Evolutionary conservation across 2,888 invertebrate genomes (phyloP).

Genomic region (Rhingia campestris): DNA sequence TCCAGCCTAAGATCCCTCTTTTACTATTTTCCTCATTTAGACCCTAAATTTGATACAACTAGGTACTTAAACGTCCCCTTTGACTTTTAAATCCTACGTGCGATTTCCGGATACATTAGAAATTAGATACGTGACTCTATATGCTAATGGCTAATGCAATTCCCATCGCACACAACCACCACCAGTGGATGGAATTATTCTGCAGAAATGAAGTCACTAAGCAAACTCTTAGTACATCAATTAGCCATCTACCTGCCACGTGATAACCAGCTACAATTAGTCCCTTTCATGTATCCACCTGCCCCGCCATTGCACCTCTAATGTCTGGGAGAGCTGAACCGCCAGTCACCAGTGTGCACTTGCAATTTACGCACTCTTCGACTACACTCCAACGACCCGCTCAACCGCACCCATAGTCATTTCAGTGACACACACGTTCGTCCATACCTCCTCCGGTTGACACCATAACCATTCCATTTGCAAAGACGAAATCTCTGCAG

Average conservation of each 20-base stretch:
- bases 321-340: no score
- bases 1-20: no score
- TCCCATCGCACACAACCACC: neutral
- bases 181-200: neutral
- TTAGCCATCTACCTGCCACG: constrained; percentile 56
- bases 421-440: constrained; percentile 31
- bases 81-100: no score
- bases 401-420: constrained; percentile 58
- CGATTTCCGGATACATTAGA: no score
- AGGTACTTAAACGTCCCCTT: no score
- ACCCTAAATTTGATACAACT: no score
- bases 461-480: constrained; percentile 48
- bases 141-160: neutral
- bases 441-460: constrained; percentile 39
- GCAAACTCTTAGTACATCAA: constrained; percentile 54
- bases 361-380: constrained; percentile 67
- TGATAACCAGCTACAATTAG: constrained; percentile 68
- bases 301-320: neutral
- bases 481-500: constrained; percentile 60
- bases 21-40: no score
- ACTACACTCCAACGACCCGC: constrained; percentile 49
- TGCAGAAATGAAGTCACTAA: constrained; percentile 41
- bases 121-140: no score
- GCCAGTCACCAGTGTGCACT: constrained; percentile 10
- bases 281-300: constrained; percentile 38